Percentiles rank a stretch among this genome's conserved stretches.
Conservation (phyloP, 64 coral and sea anemone genomes). For the Pocillopora damicornis region DNA sequence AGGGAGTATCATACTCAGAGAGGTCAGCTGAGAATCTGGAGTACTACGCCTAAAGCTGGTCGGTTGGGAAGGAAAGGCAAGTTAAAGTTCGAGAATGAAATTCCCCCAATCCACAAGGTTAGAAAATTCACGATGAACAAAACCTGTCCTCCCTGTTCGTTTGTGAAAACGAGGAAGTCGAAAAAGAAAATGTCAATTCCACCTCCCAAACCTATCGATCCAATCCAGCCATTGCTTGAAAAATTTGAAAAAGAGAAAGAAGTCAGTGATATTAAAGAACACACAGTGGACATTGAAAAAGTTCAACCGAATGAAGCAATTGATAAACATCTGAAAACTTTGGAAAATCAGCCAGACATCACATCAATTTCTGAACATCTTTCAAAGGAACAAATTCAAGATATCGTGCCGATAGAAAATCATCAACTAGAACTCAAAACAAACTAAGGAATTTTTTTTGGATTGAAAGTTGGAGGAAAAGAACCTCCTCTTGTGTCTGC, state of each 20-base stretch:
- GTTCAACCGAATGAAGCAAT: conserved; percentile 56
- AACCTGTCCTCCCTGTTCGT: neutral
- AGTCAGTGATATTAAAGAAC: conserved; percentile 49
- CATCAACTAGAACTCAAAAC: neutral
- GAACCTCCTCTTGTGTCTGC: no score
- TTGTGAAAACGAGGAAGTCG: neutral
- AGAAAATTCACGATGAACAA: neutral
- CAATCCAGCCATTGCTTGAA: conserved; percentile 27
- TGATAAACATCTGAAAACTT: conserved; percentile 39
- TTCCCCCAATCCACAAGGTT: neutral
- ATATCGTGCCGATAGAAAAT: conserved; percentile 24
- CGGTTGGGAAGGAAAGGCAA: neutral
- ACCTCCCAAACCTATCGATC: conserved; percentile 28
- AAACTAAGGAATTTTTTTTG: neutral
- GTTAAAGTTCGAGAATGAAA: neutral
- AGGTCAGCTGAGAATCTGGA: neutral
- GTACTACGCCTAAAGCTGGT: neutral
- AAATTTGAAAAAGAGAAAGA: conserved; percentile 40
- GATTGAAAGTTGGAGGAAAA: neutral
- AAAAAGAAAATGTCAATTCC: conserved; percentile 46
- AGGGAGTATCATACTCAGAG: neutral
- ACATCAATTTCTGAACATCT: conserved; percentile 53
- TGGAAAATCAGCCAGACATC: conserved; percentile 43
- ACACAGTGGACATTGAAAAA: conserved; percentile 42
- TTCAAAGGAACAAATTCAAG: neutral